Conservation (phyloP, 2,797 vertebrate species). For the Myripristis murdjan region DNA sequence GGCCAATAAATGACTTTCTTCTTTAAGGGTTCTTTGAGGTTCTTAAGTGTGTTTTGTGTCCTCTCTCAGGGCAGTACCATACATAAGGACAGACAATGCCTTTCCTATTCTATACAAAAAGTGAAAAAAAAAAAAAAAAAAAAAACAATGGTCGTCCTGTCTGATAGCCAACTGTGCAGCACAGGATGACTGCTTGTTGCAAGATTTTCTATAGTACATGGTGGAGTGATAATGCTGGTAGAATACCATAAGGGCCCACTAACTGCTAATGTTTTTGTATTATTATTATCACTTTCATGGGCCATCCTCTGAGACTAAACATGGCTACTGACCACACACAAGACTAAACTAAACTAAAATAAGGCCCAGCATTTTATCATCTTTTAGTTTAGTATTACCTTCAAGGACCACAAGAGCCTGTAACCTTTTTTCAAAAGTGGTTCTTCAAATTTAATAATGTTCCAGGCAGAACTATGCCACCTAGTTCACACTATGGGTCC, state of each 20-base stretch:
- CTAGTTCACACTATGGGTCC: too few relatives aligned
- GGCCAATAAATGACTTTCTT: too few relatives aligned
- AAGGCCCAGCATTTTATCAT: background rate
- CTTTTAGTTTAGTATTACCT: background rate
- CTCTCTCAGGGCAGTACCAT: background rate
- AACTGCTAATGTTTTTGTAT: background rate
- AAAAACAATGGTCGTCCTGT: constrained; percentile 4
- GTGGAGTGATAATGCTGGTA: constrained; percentile 6
- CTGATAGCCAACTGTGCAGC: background rate
- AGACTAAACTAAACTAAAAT: background rate
- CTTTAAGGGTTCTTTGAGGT: constrained; percentile 1
- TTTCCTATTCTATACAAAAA: too few relatives aligned
- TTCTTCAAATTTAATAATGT: too few relatives aligned
- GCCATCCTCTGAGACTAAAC: background rate
- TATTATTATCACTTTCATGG: background rate
- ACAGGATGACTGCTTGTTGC: background rate
- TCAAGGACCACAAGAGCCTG: too few relatives aligned
- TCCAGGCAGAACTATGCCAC: too few relatives aligned
- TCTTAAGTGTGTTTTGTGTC: background rate
- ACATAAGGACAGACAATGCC: background rate
- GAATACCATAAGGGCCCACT: constrained; percentile 8
- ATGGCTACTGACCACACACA: background rate
- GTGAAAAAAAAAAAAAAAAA: too few relatives aligned
- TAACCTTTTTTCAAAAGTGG: too few relatives aligned
- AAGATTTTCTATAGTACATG: background rate